Base-by-base conservation (phyloP, 2,888 invertebrate species). In the Eustalomyia histrio region DNA sequence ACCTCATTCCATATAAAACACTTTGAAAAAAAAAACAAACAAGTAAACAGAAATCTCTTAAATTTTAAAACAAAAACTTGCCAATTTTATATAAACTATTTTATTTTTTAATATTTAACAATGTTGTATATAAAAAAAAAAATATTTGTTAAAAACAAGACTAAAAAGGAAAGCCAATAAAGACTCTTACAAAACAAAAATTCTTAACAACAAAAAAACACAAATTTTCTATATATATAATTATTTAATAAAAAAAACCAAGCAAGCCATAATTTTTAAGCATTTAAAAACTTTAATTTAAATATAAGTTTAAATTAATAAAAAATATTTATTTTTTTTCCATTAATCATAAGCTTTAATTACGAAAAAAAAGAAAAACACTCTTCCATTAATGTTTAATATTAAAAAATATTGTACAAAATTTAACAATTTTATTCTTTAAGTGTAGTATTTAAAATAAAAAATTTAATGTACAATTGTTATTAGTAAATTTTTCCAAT, bases 101-200 rank as follows among this genome's bases (percentile, higher is more conserved):
- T 29, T n/a, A 3, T 16, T 29, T 1, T 10, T 53, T 57, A 57
- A 10, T 29, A 16, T 69, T 55, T 39, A 69, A 18, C 8, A 53
- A 14, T 18, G 47, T 35, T 80, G 75, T 83, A 79, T 69, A 71
- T 79, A 80, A 33, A 50, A 39, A 67, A n/a, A n/a, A n/a, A n/a
- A n/a, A n/a, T n/a, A 64, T 58, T 83, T 83, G 82, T 84, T 83
- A 79, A 83, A 73, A 83, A 79, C 82, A 88, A 87, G 87, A 88
- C 86, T 88, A 63, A 89, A 88, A 87, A 47, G 43, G 50, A 71
- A 90, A 90, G 89, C 89, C 89, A 90, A 90, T 85, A 89, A 89
- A 89, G 89, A 89, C 89, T 89, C 90, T 89, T 68, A 72, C 39
- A 61, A 63, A 39, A 7, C 52, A 33, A 14, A 52, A 60, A 67